These are phyloP conservation scores for Bombus huntii DNA, from an alignment of 1,140 invertebrate species.

Conservation along the genomic window DNA sequence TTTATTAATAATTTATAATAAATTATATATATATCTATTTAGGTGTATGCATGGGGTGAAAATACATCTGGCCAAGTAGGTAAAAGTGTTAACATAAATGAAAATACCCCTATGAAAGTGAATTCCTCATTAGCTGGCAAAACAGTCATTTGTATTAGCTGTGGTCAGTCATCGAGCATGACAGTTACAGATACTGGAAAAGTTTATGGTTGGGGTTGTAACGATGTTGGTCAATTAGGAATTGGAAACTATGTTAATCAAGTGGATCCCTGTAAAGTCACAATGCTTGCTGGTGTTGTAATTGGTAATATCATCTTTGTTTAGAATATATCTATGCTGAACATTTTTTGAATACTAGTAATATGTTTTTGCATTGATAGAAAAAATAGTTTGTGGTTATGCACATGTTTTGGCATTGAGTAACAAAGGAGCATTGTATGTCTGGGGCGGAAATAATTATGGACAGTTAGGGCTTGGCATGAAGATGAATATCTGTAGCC, in stretches of 20 bases:
- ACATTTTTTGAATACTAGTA: background rate
- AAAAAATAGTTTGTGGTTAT: slow-evolving; percentile 87
- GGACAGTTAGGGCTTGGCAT: slow-evolving; percentile 86
- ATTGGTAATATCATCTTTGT: slow-evolving; percentile 77
- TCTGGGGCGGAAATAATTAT: slow-evolving; percentile 87
- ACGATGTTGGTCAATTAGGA: slow-evolving; percentile 87
- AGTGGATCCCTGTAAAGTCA: slow-evolving; percentile 83
- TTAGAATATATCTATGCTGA: background rate
- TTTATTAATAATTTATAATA: too few relatives aligned
- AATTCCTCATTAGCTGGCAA: slow-evolving; percentile 82
- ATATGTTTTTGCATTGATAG: slow-evolving; percentile 56
- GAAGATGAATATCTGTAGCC: slow-evolving; percentile 80
- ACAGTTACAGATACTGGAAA: slow-evolving; percentile 86
- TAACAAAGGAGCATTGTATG: slow-evolving; percentile 86
- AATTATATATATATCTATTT: background rate
- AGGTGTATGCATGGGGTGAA: slow-evolving; percentile 88
- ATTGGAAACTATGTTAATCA: slow-evolving; percentile 86
- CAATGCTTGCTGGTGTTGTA: slow-evolving; percentile 81
- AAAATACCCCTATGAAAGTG: slow-evolving; percentile 67
- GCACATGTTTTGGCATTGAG: slow-evolving; percentile 87
- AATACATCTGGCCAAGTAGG: slow-evolving; percentile 88
- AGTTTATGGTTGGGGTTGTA: slow-evolving; percentile 88
- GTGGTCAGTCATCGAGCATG: slow-evolving; percentile 87
- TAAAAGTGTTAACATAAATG: slow-evolving; percentile 75
- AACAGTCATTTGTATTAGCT: slow-evolving; percentile 84